Evolutionary conservation across 2,797 vertebrate genomes (phyloP).

Genomic region (Acropternis orthonyx): DNA sequence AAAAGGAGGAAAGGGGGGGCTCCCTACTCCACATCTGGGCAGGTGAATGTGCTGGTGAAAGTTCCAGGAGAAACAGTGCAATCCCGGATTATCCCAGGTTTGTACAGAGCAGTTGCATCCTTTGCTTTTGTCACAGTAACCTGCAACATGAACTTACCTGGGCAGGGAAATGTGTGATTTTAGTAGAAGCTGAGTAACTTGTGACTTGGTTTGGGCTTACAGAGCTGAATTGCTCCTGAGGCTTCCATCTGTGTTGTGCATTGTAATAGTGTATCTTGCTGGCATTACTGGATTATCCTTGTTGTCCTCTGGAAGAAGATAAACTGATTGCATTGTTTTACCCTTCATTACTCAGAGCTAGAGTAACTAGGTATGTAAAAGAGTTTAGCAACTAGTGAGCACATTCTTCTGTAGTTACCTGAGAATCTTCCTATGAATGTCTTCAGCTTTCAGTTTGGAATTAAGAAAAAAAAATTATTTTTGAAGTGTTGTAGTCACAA

Average conservation of each 20-base stretch:
- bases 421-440: not conserved
- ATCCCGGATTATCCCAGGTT: not conserved
- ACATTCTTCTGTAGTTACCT: not conserved
- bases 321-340: conserved; percentile 13
- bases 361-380: not conserved
- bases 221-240: not conserved
- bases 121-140: not conserved
- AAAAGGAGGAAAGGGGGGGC: not conserved
- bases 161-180: not conserved
- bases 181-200: not conserved
- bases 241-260: not conserved
- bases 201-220: not conserved
- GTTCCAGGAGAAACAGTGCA: not conserved
- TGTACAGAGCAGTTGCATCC: not conserved
- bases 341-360: not conserved
- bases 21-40: not conserved
- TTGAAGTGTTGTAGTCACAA: not conserved
- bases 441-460: not conserved
- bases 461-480: not conserved
- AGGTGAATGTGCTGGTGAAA: not conserved
- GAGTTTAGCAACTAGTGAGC: not conserved
- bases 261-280: not conserved
- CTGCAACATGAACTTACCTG: not conserved
- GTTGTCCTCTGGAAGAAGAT: not conserved
- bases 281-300: not conserved